These are phyloP conservation scores for Nerophis lumbriciformis DNA, from an alignment of 2,113 vertebrate genomes.

Conservation along the genomic window DNA sequence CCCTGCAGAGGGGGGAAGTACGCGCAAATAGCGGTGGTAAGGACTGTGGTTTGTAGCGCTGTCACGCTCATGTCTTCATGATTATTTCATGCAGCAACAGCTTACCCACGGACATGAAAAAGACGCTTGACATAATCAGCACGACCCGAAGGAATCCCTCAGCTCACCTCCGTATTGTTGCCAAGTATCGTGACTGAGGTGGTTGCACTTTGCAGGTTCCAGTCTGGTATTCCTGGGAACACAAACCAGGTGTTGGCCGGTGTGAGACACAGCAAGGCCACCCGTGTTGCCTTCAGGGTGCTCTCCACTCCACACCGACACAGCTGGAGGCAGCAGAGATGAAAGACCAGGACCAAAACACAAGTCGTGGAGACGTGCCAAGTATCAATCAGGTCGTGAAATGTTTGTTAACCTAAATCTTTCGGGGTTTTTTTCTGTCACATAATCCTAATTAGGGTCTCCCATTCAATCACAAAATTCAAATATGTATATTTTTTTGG, in stretches of 20 bases:
- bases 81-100: constrained; percentile 34
- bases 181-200: not conserved
- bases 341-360: no score
- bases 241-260: not conserved
- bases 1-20: not conserved
- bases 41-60: constrained; percentile 31
- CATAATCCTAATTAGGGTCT: no score
- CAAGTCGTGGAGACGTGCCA: no score
- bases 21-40: constrained; percentile 29
- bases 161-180: constrained; percentile 8
- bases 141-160: constrained; percentile 38
- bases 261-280: no score
- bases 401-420: no score
- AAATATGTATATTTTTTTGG: no score
- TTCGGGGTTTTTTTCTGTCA: no score
- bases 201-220: constrained; percentile 4
- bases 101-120: constrained; percentile 26
- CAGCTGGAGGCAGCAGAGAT: no score
- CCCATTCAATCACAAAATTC: no score
- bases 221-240: not conserved
- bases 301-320: no score
- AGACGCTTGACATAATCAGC: constrained; percentile 60
- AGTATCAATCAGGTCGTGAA: no score
- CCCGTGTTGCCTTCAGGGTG: no score
- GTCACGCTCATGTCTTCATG: constrained; percentile 35